Conservation (phyloP, 2,113 vertebrate species). For the Trogon melanurus region DNA sequence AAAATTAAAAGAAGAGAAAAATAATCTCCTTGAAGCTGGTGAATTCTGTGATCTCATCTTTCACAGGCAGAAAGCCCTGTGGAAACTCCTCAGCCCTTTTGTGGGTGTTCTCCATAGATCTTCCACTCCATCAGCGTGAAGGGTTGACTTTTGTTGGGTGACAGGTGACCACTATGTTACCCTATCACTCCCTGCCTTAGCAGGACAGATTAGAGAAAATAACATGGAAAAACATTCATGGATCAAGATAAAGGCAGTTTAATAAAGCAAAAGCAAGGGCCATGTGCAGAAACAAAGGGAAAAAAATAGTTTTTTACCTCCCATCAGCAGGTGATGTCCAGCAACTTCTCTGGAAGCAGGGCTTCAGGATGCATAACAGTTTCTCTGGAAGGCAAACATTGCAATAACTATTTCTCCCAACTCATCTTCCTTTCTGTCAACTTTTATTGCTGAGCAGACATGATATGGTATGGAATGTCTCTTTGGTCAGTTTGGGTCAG, state of each 20-base stretch:
- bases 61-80: background rate
- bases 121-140: background rate
- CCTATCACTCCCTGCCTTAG: background rate
- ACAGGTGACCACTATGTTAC: background rate
- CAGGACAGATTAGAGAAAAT: background rate
- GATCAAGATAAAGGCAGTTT: background rate
- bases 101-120: background rate
- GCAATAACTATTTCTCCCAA: background rate
- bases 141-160: background rate
- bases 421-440: background rate
- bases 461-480: background rate
- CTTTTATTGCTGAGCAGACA: background rate
- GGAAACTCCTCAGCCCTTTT: background rate
- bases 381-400: background rate
- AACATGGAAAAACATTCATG: background rate
- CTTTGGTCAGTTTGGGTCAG: background rate
- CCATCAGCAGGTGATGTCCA: background rate
- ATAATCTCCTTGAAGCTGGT: background rate
- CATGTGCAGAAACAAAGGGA: background rate
- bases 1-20: background rate
- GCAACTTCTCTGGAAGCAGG: background rate
- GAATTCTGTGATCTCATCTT: background rate
- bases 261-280: background rate
- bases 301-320: background rate
- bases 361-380: background rate